A percentile compares a stretch with the other conserved stretches of the same genome.
These are phyloP conservation scores for Leptodactylus fallax DNA, from an alignment of 2,797 vertebrate species.

Conservation along the genomic window DNA sequence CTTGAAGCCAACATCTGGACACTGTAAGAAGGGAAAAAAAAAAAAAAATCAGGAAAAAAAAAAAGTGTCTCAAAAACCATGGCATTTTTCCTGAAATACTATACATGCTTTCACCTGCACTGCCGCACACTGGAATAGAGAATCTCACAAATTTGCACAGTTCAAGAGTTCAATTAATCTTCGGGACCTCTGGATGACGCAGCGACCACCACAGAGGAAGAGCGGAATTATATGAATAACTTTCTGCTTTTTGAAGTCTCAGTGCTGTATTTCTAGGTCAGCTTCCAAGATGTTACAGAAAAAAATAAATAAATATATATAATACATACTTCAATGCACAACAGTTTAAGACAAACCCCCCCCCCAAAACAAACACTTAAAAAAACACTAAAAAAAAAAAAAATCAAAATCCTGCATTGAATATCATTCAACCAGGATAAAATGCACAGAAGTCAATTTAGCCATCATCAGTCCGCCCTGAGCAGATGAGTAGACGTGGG, in stretches of 20 bases:
- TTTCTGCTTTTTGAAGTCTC: slow-evolving; percentile 33
- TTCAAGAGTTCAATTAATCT: slow-evolving; percentile 45
- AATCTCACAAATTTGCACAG: slow-evolving; percentile 25
- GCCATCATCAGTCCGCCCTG: slow-evolving; percentile 1
- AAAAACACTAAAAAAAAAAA: not conserved
- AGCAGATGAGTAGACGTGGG: slow-evolving; percentile 34
- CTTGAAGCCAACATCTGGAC: too few species aligned
- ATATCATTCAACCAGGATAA: slow-evolving; percentile 19
- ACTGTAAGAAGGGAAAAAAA: too few species aligned
- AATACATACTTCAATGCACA: slow-evolving; percentile 8
- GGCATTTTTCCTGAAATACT: too few species aligned
- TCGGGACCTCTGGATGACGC: slow-evolving; percentile 14
- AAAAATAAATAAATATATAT: too few species aligned
- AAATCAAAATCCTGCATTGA: not conserved
- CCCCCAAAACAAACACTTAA: too few species aligned
- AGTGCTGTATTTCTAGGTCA: not conserved
- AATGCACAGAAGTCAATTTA: slow-evolving; percentile 26
- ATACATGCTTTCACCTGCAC: not conserved
- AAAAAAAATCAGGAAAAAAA: too few species aligned
- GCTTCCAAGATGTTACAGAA: slow-evolving; percentile 18
- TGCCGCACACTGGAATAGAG: slow-evolving; percentile 13
- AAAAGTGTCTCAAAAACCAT: too few species aligned
- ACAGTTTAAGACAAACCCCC: not conserved
- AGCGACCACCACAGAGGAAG: slow-evolving; percentile 25
- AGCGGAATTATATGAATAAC: slow-evolving; percentile 12